These are phyloP conservation scores for Morphnarchus princeps DNA, from an alignment of 2,113 vertebrate species.

Conservation along the genomic window DNA sequence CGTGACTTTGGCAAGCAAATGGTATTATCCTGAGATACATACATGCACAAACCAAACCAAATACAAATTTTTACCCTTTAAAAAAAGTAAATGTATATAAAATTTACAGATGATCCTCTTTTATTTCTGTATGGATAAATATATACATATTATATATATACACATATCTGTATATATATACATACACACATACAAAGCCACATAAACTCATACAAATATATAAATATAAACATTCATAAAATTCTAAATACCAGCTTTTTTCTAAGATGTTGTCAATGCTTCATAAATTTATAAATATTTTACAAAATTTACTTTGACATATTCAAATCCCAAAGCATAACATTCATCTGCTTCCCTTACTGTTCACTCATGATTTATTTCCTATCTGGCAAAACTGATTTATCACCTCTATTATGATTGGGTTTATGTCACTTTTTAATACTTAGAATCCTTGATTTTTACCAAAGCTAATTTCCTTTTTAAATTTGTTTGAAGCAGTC, in stretches of 20 bases:
- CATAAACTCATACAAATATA: neutral
- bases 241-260: neutral
- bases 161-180: neutral
- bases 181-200: neutral
- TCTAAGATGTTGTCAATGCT: neutral
- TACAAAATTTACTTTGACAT: conserved; percentile 25
- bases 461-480: conserved; percentile 9
- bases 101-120: neutral
- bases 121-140: conserved; percentile 17
- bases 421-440: conserved; percentile 22
- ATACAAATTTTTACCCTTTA: neutral
- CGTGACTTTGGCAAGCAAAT: neutral
- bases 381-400: conserved; percentile 20
- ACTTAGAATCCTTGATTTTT: neutral
- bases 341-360: neutral
- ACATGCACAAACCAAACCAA: neutral
- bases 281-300: conserved; percentile 23
- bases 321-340: neutral
- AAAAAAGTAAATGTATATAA: neutral
- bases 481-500: conserved; percentile 1
- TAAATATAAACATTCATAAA: neutral
- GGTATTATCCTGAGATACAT: neutral
- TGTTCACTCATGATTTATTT: conserved; percentile 21
- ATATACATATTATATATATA: neutral
- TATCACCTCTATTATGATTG: neutral